Base-by-base conservation (phyloP, 2,797 vertebrate species). In the Erethizon dorsatum region DNA sequence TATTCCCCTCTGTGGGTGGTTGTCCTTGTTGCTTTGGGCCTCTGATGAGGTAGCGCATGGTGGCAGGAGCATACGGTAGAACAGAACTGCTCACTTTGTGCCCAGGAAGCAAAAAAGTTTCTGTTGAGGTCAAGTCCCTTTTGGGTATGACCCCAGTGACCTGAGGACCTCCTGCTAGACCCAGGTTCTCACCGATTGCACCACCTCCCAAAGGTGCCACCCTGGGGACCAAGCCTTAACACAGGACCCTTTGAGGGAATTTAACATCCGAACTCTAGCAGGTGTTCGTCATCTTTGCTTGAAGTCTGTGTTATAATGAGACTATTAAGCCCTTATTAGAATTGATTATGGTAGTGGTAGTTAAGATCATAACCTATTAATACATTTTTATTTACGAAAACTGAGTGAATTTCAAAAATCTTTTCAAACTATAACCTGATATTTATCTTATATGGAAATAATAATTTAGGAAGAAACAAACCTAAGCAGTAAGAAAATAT, bases 311-410 rank as follows among this genome's bases (percentile, higher is more conserved):
- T 78, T 92, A 28, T 56, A 77, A 56, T 37, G 31, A 92, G 22
- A 82, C 61, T 86, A 73, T 50, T 82, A 65, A 85, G 45, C 78
- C 0, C 31, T 54, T 61, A n/a, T 7, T 91, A 63, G 93, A 75
- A 75, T 61, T 75, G 61, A n/a, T 83, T 83, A 15, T 59, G 12
- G 2, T 61, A 75, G 50, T 88, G 61, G 18, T 85, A 90, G 82
- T 89, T 92, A 82, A 92, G 22, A 54, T 79, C 24, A 67, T 83
- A 83, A 88, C 8, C 52, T 47, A 84, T 28, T 83, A 65, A 95
- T 83, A 18, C 24, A 22, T 84, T 84, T 84, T 86, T 94, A 94
- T 79, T 56, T 31, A 90, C 47, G 54, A 50, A 90, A 87, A 79
- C 17, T 87, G 56, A 65, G 47, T 89, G 83, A 65, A 90, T 83